Evolutionary conservation across 1,140 invertebrate species (phyloP).

Genomic region (Melanaphis sacchari): DNA sequence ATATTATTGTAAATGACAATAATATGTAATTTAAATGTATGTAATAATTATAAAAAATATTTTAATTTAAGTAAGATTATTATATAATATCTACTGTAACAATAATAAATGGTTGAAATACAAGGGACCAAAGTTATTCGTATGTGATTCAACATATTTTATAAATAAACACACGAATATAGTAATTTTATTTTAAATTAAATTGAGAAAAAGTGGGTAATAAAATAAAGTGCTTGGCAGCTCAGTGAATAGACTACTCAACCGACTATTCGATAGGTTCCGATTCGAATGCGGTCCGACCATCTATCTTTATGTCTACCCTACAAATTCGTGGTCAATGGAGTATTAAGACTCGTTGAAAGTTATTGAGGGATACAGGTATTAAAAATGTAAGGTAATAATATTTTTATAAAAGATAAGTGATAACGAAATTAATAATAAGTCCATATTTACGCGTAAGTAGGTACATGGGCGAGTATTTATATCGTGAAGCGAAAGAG

Average conservation of each 20-base stretch:
- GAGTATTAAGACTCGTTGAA: conserved; percentile 15
- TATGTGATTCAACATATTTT: background rate
- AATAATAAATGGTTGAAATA: background rate
- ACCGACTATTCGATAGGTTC: background rate
- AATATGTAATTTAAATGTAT: background rate
- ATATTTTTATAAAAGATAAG: background rate
- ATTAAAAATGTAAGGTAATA: background rate
- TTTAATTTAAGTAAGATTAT: background rate
- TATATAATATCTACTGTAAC: background rate
- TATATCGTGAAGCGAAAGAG: background rate
- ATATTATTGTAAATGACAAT: background rate
- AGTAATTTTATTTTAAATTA: conserved; percentile 2
- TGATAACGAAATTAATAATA: background rate
- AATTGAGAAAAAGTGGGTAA: background rate
- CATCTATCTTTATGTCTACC: conserved; percentile 8
- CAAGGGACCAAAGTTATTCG: background rate
- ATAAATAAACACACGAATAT: background rate
- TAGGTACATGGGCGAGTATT: background rate
- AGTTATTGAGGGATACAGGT: background rate
- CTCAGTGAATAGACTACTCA: conserved; percentile 6
- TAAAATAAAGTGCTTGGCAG: conserved; percentile 15
- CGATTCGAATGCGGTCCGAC: conserved; percentile 31
- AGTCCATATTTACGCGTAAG: background rate
- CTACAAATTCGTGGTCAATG: background rate
- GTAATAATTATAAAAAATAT: background rate